These are phyloP conservation scores for Struthidea cinerea DNA, from an alignment of 2,113 vertebrate species.

Conservation along the genomic window DNA sequence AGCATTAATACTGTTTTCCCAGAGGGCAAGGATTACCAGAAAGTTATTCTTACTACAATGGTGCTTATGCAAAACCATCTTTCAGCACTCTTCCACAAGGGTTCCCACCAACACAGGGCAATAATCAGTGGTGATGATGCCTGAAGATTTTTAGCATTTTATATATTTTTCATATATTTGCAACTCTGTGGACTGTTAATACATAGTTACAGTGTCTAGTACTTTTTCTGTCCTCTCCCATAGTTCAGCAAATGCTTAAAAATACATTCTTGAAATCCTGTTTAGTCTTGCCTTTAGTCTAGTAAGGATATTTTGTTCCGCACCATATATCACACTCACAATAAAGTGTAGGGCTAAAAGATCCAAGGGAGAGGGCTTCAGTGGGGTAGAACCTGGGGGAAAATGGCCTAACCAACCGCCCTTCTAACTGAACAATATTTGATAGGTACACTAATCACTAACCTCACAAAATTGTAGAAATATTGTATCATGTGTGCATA, in stretches of 20 bases:
- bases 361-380: accelerated
- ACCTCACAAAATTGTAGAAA: background rate
- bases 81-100: background rate
- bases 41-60: background rate
- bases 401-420: background rate
- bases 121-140: background rate
- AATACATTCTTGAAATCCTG: background rate
- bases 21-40: background rate
- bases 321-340: background rate
- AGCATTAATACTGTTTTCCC: background rate
- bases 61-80: background rate
- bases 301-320: background rate
- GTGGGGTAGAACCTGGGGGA: background rate
- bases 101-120: background rate
- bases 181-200: background rate
- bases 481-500: background rate
- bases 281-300: background rate
- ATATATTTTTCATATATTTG: background rate
- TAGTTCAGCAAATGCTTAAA: background rate
- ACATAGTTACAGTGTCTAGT: background rate
- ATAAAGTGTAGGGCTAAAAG: background rate
- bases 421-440: background rate
- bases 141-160: background rate
- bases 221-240: background rate
- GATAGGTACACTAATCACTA: background rate